phyloP scores from a whole-genome alignment of 2,888 invertebrate genomes.

The Ischnura elegans region DNA sequence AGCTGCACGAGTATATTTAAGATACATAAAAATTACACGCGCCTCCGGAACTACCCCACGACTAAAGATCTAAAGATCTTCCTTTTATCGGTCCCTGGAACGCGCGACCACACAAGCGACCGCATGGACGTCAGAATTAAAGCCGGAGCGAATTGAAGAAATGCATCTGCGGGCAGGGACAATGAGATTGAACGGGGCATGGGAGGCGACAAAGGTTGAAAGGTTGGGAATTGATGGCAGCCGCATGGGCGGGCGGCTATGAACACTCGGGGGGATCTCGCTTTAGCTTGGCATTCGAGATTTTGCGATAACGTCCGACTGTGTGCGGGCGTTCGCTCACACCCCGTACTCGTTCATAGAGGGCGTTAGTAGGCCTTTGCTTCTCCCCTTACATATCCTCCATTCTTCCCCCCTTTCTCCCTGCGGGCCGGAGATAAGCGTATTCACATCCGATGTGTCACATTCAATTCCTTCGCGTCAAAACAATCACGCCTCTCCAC shows the following conservation, averaged over 20 bases:
- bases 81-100: background rate
- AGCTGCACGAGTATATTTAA: no score
- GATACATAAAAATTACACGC: no score
- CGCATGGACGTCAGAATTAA: background rate
- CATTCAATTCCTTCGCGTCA: slow-evolving; percentile 18
- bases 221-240: background rate
- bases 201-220: background rate
- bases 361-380: no score
- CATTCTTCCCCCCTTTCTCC: background rate
- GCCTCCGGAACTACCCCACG: no score
- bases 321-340: background rate
- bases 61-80: background rate
- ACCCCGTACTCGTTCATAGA: background rate
- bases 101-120: background rate
- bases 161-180: background rate
- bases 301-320: background rate
- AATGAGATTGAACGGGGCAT: background rate
- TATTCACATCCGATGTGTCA: background rate
- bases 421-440: background rate
- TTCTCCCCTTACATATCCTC: no score
- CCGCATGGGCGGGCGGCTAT: background rate
- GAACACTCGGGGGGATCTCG: background rate
- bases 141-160: background rate
- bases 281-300: background rate
- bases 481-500: background rate